Conservation (phyloP, 2,888 invertebrate species). For the Aspidapion aeneum region DNA sequence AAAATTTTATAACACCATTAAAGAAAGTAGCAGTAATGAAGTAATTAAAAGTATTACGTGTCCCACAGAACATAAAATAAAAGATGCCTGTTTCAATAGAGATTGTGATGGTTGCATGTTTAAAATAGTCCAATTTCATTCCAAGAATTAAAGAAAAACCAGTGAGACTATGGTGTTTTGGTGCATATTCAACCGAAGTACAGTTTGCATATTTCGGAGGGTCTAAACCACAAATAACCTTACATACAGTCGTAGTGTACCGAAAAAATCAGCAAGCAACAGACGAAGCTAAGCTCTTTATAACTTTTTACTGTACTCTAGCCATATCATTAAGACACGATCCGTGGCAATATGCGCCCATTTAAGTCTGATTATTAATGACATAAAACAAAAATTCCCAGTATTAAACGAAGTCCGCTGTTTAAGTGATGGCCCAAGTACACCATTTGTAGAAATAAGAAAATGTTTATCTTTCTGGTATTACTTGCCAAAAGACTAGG, state of each 20-base stretch:
- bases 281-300: neutral
- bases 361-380: slow-evolving; percentile 7
- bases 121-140: neutral
- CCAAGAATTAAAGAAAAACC: neutral
- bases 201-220: slow-evolving; percentile 12
- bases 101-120: slow-evolving; percentile 7
- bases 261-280: neutral
- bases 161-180: neutral
- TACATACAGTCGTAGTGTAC: slow-evolving; percentile 11
- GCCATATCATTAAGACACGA: slow-evolving; percentile 16
- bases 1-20: slow-evolving; percentile 5
- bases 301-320: slow-evolving; percentile 14
- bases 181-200: slow-evolving; percentile 10
- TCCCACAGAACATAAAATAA: slow-evolving; percentile 8
- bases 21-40: neutral
- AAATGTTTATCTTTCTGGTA: slow-evolving; percentile 13
- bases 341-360: slow-evolving; percentile 19
- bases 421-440: slow-evolving; percentile 19
- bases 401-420: slow-evolving; percentile 15
- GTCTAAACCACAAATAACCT: slow-evolving; percentile 7
- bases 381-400: slow-evolving; percentile 6
- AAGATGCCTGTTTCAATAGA: slow-evolving; percentile 15
- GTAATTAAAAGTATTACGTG: neutral
- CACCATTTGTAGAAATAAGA: slow-evolving; percentile 17
- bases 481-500: slow-evolving; percentile 9